Evolutionary conservation across 1,140 invertebrate genomes (phyloP).

Genomic region (Drosophila ananassae): DNA sequence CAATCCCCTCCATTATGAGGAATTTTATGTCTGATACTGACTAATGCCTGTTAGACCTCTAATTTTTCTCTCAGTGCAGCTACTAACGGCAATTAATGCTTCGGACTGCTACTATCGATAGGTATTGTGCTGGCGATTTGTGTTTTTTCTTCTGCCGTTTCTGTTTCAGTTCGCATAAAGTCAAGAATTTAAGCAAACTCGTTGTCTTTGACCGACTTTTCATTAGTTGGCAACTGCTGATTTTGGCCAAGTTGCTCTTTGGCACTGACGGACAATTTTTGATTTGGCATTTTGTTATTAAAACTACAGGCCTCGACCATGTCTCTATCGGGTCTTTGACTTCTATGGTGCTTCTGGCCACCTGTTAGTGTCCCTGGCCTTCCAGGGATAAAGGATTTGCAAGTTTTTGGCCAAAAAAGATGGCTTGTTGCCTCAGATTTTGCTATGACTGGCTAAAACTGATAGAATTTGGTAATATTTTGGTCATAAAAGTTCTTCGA

Average conservation of each 20-base stretch:
- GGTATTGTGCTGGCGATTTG: constrained; percentile 22
- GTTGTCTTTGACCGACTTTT: constrained; percentile 77
- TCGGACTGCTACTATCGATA: constrained; percentile 48
- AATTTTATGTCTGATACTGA: too few species aligned
- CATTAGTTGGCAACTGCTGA: constrained; percentile 27
- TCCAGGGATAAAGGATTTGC: constrained; percentile 6
- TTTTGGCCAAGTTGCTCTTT: constrained; percentile 41
- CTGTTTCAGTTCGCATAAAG: constrained; percentile 48
- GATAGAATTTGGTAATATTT: neutral
- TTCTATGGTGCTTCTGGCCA: neutral
- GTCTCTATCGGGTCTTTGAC: constrained; percentile 21
- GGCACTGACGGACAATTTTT: constrained; percentile 27
- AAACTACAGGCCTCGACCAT: constrained; percentile 30
- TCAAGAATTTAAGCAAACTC: constrained; percentile 68
- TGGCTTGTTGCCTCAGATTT: constrained; percentile 18
- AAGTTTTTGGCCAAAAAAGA: neutral
- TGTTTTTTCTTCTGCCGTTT: constrained; percentile 12
- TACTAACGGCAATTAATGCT: constrained; percentile 74
- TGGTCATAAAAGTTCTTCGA: constrained; percentile 21
- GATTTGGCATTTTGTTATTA: constrained; percentile 2
- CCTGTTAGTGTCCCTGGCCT: constrained; percentile 18
- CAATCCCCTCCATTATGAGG: too few species aligned
- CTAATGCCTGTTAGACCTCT: neutral
- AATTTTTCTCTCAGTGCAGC: constrained; percentile 4
- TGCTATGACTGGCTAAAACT: constrained; percentile 25